A percentile compares a stretch with the other conserved stretches of the same genome.
Conservation (phyloP, 2,113 vertebrate genomes). For the Pteropus alecto region DNA sequence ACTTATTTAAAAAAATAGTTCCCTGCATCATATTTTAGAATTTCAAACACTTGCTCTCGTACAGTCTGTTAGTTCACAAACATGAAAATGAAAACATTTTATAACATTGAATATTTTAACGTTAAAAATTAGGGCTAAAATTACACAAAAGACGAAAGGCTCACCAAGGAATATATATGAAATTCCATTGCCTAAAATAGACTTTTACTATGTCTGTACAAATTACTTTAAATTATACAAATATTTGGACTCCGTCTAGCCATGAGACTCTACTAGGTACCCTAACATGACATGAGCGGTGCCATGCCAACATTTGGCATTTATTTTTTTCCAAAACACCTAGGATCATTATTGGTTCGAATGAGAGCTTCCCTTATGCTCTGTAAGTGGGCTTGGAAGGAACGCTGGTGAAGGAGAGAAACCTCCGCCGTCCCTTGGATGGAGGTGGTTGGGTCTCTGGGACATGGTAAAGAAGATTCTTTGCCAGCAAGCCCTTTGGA, state of each 20-base stretch:
- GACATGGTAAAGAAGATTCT: conserved; percentile 53
- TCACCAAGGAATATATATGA: conserved; percentile 79
- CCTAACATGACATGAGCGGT: conserved; percentile 73
- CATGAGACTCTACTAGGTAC: conserved; percentile 79
- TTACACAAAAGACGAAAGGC: conserved; percentile 74
- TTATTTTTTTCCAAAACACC: conserved; percentile 74
- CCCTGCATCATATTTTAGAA: not conserved
- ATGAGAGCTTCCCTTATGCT: conserved; percentile 74
- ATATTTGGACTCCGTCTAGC: conserved; percentile 84
- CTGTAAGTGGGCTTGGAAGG: conserved; percentile 60
- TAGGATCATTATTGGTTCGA: conserved; percentile 74
- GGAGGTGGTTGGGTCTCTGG: conserved; percentile 49
- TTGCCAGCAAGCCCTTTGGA: conserved; percentile 65
- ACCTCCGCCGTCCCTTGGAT: not conserved
- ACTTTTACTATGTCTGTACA: conserved; percentile 81
- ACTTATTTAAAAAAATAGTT: conserved; percentile 16
- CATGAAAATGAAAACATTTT: conserved; percentile 74
- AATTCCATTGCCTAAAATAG: conserved; percentile 81
- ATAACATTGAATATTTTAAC: conserved; percentile 73
- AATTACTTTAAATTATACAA: conserved; percentile 86
- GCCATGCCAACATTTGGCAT: conserved; percentile 66
- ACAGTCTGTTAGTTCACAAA: conserved; percentile 76
- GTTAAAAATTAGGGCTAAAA: conserved; percentile 66
- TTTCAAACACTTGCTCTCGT: conserved; percentile 71
- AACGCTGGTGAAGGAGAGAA: conserved; percentile 51